Percentiles rank a stretch among this genome's conserved stretches.
Evolutionary conservation across 2,797 vertebrate species (phyloP).

Genomic region (Sebastes diploproa): DNA sequence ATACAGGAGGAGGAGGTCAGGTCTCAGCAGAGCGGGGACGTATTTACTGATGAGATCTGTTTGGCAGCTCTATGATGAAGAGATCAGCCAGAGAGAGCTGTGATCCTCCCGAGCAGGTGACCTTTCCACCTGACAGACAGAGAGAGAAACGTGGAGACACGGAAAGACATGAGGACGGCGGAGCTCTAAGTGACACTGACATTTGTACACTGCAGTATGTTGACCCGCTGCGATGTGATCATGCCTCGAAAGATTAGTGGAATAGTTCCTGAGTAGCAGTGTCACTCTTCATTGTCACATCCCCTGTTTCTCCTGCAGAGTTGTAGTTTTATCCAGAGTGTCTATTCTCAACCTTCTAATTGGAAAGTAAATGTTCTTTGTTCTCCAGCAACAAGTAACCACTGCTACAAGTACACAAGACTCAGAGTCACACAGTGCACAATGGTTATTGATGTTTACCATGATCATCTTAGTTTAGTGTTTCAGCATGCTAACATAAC

Average conservation of each 20-base stretch:
- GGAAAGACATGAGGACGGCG: neutral
- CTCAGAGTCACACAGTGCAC: neutral
- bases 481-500: neutral
- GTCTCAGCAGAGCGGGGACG: neutral
- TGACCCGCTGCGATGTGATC: constrained; percentile 36
- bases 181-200: constrained; percentile 33
- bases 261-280: neutral
- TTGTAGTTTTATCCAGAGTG: neutral
- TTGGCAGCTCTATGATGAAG: constrained; percentile 45
- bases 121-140: constrained; percentile 72
- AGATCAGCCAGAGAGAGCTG: constrained; percentile 29
- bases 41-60: constrained; percentile 37
- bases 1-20: constrained; percentile 32
- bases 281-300: neutral
- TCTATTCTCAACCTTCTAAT: neutral
- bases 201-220: constrained; percentile 32
- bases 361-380: no score
- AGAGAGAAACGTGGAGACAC: neutral
- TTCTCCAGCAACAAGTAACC: neutral
- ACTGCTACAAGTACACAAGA: neutral
- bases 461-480: neutral
- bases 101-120: constrained; percentile 75
- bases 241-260: constrained; percentile 10
- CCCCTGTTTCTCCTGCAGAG: neutral
- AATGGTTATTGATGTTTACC: neutral